Evolutionary conservation across 1,140 invertebrate species (phyloP), one percentile per base, ranked within the genome.

Genomic region (Leptopilina clavipes): DNA sequence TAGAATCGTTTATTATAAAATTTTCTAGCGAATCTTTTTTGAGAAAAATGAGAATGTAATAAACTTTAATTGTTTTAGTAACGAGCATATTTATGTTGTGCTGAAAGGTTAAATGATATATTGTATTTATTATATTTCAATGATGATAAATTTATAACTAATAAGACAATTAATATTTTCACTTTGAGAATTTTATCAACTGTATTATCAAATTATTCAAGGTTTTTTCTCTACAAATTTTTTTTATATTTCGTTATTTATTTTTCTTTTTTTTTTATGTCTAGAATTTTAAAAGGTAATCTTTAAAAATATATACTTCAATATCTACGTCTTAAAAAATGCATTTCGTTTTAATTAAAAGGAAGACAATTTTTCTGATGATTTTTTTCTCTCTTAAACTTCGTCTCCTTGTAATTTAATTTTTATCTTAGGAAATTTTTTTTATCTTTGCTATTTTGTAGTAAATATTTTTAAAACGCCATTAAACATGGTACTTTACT

Each of bases 61-160:
- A 65, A 65, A 65, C 59, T 65, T 65, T 17, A 65, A 25, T n/a
- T 37, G 59, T 65, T 65, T 65, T 25, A 65, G 22, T 65, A 37
- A 31, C 25, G 22, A 31, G 59, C 25, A 31, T 6, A n/a, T 65
- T 65, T 25, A 11, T 59, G 22, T 31, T 8, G 3, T 65, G 59
- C 19, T 31, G 14, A 65, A 65, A 65, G 14, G 25, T 65, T 14
- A 65, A 65, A 25, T 25, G 56, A 25, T n/a, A 2, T 31, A 31
- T 31, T 65, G 8, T 65, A 3, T 31, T 25, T 65, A 31, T 37
- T 3, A n/a, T 1, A 22, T 25, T 5, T 25, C 3, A 31, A 65
- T 7, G 25, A 6, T 52, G 14, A 17, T 52, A 5, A 17, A n/a
- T 5, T 8, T 52, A n/a, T 52, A 17, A 17, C 48, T 52, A 52